A percentile compares a stretch with the other conserved stretches of the same genome.
Conservation (phyloP, 2,797 vertebrate species). For the Neosalanx taihuensis region DNA sequence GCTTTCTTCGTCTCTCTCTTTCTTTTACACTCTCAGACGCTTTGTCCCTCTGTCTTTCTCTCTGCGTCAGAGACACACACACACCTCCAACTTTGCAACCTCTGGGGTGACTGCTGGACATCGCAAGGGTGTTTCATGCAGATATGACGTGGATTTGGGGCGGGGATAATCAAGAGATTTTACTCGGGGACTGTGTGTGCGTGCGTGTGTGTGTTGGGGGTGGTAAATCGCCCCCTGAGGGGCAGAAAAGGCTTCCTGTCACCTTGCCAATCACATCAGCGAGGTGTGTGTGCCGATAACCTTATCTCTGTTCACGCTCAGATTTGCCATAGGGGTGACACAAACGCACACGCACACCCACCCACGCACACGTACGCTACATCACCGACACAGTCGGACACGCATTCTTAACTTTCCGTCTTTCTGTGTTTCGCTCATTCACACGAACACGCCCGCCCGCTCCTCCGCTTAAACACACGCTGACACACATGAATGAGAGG, state of each 20-base stretch:
- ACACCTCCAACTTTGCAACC: constrained; percentile 40
- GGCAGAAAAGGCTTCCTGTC: constrained; percentile 57
- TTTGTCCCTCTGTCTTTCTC: constrained; percentile 10
- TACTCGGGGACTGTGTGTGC: constrained; percentile 37
- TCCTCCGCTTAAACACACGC: constrained; percentile 19
- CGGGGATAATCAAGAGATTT: constrained; percentile 68
- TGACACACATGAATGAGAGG: constrained; percentile 57
- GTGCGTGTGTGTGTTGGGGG: constrained; percentile 24
- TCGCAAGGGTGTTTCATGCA: constrained; percentile 62
- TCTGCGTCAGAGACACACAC: not conserved
- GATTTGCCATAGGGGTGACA: constrained; percentile 62
- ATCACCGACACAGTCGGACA: not conserved
- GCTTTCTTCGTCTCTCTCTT: too few species aligned
- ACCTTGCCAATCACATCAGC: constrained; percentile 73
- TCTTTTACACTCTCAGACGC: too few species aligned
- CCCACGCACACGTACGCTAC: constrained; percentile 17
- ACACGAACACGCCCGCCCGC: constrained; percentile 5
- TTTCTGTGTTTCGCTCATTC: constrained; percentile 16
- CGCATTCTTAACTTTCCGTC: constrained; percentile 7
- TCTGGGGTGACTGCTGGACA: constrained; percentile 45
- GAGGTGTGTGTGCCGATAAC: constrained; percentile 67
- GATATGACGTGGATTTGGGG: constrained; percentile 64
- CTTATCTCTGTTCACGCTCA: constrained; percentile 69
- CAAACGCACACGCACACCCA: constrained; percentile 20
- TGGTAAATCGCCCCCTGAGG: constrained; percentile 42